phyloP scores from a whole-genome alignment of 2,888 invertebrate species.

The Patella depressa region DNA sequence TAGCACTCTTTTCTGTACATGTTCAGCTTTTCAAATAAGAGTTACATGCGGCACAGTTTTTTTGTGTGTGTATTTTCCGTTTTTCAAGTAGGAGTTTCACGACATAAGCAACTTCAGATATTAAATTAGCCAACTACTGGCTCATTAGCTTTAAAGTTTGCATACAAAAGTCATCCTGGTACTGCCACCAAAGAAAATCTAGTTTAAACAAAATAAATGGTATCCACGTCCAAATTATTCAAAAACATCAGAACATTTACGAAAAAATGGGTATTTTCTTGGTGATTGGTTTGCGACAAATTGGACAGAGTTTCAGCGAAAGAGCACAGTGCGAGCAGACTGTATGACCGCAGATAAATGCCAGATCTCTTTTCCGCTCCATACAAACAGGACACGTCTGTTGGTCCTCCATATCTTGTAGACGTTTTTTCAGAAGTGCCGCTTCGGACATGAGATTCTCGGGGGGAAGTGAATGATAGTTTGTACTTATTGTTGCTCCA shows the following conservation, averaged over 20 bases:
- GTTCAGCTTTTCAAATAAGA: too few species aligned
- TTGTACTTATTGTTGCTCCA: not conserved
- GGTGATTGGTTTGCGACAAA: slow-evolving; percentile 85
- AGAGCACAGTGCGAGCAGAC: slow-evolving; percentile 87
- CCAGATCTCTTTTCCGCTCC: slow-evolving; percentile 86
- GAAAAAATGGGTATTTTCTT: slow-evolving; percentile 79
- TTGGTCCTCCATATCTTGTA: slow-evolving; percentile 89
- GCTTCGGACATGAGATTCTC: slow-evolving; percentile 21
- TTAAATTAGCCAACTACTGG: too few species aligned
- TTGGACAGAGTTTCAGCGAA: slow-evolving; percentile 86
- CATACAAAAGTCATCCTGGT: too few species aligned
- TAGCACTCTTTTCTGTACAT: too few species aligned
- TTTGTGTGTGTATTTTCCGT: too few species aligned
- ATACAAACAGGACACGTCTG: slow-evolving; percentile 90
- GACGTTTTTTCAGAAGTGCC: slow-evolving; percentile 74
- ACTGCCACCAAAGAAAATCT: too few species aligned
- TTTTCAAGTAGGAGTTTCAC: too few species aligned
- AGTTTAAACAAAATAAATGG: too few species aligned
- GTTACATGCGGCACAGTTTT: too few species aligned
- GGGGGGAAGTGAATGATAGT: not conserved
- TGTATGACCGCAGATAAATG: slow-evolving; percentile 90
- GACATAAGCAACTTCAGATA: too few species aligned
- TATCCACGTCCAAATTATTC: too few species aligned
- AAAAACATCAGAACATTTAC: not conserved
- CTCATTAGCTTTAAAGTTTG: too few species aligned